A percentile compares a stretch with the other conserved stretches of the same genome.
phyloP scores from a whole-genome alignment of 2,888 invertebrate genomes.

The Laspeyria flexula region DNA sequence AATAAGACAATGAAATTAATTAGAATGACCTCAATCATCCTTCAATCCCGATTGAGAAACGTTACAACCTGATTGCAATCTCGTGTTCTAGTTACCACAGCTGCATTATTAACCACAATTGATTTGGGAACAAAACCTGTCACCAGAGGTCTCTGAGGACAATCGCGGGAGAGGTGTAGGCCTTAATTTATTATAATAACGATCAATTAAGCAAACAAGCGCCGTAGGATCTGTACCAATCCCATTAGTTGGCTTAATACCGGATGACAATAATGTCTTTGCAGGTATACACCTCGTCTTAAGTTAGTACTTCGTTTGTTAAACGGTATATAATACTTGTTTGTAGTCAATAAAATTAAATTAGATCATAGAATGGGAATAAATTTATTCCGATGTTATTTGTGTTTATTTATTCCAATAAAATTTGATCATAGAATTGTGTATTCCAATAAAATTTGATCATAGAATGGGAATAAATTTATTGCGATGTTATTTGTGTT shows the following conservation, averaged over 20 bases:
- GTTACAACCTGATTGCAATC: constrained; percentile 23
- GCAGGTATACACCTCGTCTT: not conserved
- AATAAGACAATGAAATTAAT: constrained; percentile 1
- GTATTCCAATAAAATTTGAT: too few relatives aligned
- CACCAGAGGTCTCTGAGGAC: constrained; percentile 19
- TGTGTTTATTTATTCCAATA: too few relatives aligned
- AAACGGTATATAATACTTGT: not conserved
- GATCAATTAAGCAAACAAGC: constrained; percentile 35
- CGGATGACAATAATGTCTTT: constrained; percentile 5
- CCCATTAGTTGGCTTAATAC: constrained; percentile 18
- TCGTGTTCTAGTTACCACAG: constrained; percentile 15
- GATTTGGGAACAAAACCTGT: constrained; percentile 36
- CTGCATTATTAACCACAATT: constrained; percentile 27
- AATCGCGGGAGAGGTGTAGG: constrained; percentile 17
- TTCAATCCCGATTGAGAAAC: constrained; percentile 10
- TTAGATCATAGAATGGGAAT: too few relatives aligned
- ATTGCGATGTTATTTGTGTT: too few relatives aligned
- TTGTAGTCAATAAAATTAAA: too few relatives aligned
- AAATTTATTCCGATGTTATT: too few relatives aligned
- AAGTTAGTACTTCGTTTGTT: not conserved
- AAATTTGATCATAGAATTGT: too few relatives aligned
- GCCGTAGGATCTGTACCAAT: constrained; percentile 1
- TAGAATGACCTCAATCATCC: constrained; percentile 17
- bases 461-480: too few relatives aligned
- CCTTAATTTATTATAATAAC: constrained; percentile 32